phyloP scores from a whole-genome alignment of 1,140 invertebrate genomes.

The Vanessa tameamea region DNA sequence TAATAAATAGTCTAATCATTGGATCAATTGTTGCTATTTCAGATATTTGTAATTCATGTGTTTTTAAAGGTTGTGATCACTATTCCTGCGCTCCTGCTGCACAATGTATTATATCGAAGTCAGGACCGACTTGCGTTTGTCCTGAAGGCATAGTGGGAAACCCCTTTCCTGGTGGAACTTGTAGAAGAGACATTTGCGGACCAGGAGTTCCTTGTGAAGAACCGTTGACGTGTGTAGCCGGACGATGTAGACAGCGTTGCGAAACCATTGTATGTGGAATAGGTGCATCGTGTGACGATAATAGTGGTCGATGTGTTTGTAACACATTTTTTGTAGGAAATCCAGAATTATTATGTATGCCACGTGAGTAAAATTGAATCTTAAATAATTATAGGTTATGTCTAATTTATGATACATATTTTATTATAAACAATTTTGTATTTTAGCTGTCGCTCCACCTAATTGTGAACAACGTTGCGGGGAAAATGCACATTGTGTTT shows the following conservation, averaged over 20 bases:
- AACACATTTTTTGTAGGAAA: slow-evolving; percentile 93
- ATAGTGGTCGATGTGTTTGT: slow-evolving; percentile 91
- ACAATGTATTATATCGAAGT: slow-evolving; percentile 91
- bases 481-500: slow-evolving; percentile 92
- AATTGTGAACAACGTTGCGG: slow-evolving; percentile 90
- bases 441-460: slow-evolving; percentile 88
- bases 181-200: slow-evolving; percentile 90
- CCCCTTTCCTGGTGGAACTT: slow-evolving; percentile 93
- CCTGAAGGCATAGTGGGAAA: slow-evolving; percentile 92
- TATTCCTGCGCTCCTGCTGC: slow-evolving; percentile 91
- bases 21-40: no score
- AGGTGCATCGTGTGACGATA: slow-evolving; percentile 88
- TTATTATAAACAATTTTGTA: slow-evolving; percentile 28
- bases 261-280: slow-evolving; percentile 90
- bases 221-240: slow-evolving; percentile 90
- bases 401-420: not conserved
- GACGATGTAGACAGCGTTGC: slow-evolving; percentile 92
- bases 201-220: slow-evolving; percentile 87
- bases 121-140: slow-evolving; percentile 93
- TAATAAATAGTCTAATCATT: no score
- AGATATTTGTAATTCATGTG: not conserved
- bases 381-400: not conserved
- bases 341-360: slow-evolving; percentile 93
- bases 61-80: slow-evolving; percentile 86
- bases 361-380: slow-evolving; percentile 85